phyloP scores from a whole-genome alignment of 2,888 invertebrate species.

The Chironomus tentans region DNA sequence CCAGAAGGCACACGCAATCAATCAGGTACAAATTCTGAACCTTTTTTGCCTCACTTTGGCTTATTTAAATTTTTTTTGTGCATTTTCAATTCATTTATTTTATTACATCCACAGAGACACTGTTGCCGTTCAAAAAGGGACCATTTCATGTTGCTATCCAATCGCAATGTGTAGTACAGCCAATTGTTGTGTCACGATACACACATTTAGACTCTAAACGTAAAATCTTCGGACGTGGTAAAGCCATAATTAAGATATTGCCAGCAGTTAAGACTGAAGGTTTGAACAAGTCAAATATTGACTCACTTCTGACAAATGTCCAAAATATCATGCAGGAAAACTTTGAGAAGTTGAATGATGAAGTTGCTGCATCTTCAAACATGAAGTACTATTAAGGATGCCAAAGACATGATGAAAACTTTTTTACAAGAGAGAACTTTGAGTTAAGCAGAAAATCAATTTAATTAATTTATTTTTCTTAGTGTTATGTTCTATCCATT shows the following conservation, averaged over 20 bases:
- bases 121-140: conserved; percentile 91
- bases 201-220: conserved; percentile 55
- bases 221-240: conserved; percentile 60
- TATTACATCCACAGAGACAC: conserved; percentile 42
- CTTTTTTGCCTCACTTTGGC: too few species aligned
- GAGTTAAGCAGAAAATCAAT: too few species aligned
- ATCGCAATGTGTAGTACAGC: conserved; percentile 76
- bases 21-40: conserved; percentile 34
- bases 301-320: conserved; percentile 54
- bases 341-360: conserved; percentile 46
- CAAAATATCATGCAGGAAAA: conserved; percentile 57
- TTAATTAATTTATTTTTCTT: too few species aligned
- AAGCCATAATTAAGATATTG: conserved; percentile 60
- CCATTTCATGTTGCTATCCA: conserved; percentile 88
- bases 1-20: conserved; percentile 87
- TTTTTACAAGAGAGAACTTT: too few species aligned
- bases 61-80: neutral
- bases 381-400: neutral
- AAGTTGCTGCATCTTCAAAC: conserved; percentile 32
- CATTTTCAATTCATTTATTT: neutral
- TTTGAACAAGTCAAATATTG: conserved; percentile 53
- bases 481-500: too few species aligned
- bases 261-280: conserved; percentile 61
- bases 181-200: conserved; percentile 80
- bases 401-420: neutral